Evolutionary conservation across 1,140 invertebrate genomes (phyloP), one percentile per base, ranked within the genome.

Genomic region (Macrobrachium rosenbergii): DNA sequence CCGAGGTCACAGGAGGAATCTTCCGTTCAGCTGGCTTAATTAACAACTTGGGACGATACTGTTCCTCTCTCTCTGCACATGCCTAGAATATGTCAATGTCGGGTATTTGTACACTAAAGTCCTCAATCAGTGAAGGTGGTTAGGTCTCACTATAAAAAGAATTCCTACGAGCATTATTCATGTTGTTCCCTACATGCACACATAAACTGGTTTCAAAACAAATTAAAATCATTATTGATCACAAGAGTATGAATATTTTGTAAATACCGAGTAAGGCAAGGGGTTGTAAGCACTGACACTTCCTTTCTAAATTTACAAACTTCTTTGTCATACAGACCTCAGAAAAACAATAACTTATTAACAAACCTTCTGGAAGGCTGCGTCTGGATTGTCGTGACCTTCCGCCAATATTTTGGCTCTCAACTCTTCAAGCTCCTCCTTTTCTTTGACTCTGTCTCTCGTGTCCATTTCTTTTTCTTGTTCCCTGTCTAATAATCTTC

Each of bases 381-480:
- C 95, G 88, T 95, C 95, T 3, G 96, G 96, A 94, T 98, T 96
- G 88, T 93, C 92, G 90, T 95, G 94, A 43, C 95, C 94, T 88
- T 96, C 96, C 64, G 96, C 95, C 88, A 96, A 95, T 90, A 99
- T 94, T 91, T 96, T 96, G 60, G 94, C 93, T 90, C 95, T 95
- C 23, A 99, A 93, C 91, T 98, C 96, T 91, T 98, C 97, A 52
- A 99, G 93, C 92, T 99, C 98, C 91, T 97, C 96, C 90, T 95
- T 95, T 92, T 99, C 98, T 91, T 95, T 95, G 89, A 95, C 95
- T 58, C 98, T 93, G 93, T 99, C 98, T 89, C 96, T 94, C 14
- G 94, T 95, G 93, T 99, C 98, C 10, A 94, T 93, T 92, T 98
- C 97, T 8, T 97, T 96, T 92, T 99, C 98, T 88, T 97, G 95